Evolutionary conservation across 2,888 invertebrate species (phyloP), one percentile per base, ranked within the genome.

Genomic region (Seira ritae): DNA sequence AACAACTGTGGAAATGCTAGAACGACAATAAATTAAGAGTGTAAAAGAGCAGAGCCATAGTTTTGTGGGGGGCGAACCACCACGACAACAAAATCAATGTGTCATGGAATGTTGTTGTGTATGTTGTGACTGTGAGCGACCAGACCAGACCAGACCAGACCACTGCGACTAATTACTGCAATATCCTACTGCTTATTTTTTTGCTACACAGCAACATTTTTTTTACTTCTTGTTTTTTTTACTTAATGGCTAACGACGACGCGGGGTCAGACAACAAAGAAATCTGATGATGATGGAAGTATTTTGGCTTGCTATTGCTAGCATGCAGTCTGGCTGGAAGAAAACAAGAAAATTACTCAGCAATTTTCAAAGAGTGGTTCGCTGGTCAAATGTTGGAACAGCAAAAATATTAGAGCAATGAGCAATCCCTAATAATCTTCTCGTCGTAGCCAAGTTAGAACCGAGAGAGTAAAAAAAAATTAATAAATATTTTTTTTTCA

Each of bases 311-410:
- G n/a, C n/a, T n/a, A n/a, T n/a, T n/a, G n/a, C n/a, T n/a, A n/a
- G n/a, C n/a, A n/a, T n/a, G n/a, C n/a, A n/a, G n/a, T n/a, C n/a
- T n/a, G 50, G 17, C 50, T n/a, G 12, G 12, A 15, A 50, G 50
- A 50, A 50, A n/a, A 50, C 12, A 50, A 50, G 50, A 50, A n/a
- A 50, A 50, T 50, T 50, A 50, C 50, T 50, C 50, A 50, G 50
- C 50, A 50, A 8, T 50, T 50, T 50, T 50, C 3, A 12, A n/a
- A 15, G 17, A 50, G 15, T 50, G 50, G 50, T 42, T 4, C 17
- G 50, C 6, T 50, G 50, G 50, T 50, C 50, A 50, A 50, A 50
- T 31, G 12, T 15, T 50, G 50, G 15, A n/a, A 50, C 50, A 50
- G 15, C n/a, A 50, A 50, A 2, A 15, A 50, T 3, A 50, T 15